These are phyloP conservation scores for Lasioglossum lativentre DNA, from an alignment of 2,888 invertebrate species.

Conservation along the genomic window DNA sequence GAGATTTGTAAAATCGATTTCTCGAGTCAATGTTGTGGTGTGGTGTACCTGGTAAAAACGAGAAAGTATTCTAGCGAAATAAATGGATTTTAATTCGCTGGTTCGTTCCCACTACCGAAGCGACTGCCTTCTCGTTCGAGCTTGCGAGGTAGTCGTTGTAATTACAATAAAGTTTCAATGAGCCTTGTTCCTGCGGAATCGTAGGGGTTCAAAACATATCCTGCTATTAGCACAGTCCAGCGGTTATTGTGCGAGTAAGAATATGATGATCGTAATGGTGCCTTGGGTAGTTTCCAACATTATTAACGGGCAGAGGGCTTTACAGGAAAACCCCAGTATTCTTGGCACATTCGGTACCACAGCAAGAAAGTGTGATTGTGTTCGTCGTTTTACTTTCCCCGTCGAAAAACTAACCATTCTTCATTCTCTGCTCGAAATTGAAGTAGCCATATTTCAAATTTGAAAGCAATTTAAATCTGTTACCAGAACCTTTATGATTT, in stretches of 20 bases:
- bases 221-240: conserved; percentile 22
- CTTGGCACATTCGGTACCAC: not conserved
- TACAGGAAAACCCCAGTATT: conserved; percentile 7
- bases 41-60: too few species aligned
- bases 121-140: not conserved
- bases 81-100: not conserved
- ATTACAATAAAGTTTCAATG: conserved; percentile 42
- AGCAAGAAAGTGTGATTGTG: not conserved
- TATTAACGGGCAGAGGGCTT: conserved; percentile 10
- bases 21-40: too few species aligned
- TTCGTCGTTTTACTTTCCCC: not conserved
- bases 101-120: not conserved
- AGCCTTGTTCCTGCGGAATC: conserved; percentile 20
- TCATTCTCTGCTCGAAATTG: not conserved
- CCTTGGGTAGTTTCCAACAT: conserved; percentile 37
- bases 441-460: not conserved
- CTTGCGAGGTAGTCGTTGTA: not conserved
- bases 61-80: not conserved
- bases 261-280: conserved; percentile 37
- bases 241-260: conserved; percentile 28
- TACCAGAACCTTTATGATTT: not conserved
- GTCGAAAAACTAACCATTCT: not conserved
- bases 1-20: too few species aligned
- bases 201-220: conserved; percentile 29
- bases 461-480: not conserved